These are phyloP conservation scores for Dascillus cervinus DNA, from an alignment of 2,888 invertebrate species.

Conservation along the genomic window DNA sequence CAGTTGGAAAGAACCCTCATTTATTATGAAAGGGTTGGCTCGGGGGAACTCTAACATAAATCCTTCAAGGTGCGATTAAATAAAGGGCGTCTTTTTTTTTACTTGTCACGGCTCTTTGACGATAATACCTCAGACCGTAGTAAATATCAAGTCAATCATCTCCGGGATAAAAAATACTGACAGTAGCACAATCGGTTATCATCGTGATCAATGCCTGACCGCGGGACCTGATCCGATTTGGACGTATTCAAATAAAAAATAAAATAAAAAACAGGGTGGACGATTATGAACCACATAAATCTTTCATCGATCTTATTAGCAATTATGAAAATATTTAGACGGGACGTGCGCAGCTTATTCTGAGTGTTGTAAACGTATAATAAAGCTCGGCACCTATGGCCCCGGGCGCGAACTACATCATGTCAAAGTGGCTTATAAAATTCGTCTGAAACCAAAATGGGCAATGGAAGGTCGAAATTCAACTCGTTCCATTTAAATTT, in stretches of 20 bases:
- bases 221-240: too few relatives aligned
- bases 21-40: conserved; percentile 17
- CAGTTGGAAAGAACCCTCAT: conserved; percentile 17
- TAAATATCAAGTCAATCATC: too few relatives aligned
- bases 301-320: conserved; percentile 7
- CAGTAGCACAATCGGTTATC: conserved; percentile 8
- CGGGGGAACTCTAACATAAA: conserved; percentile 19
- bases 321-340: conserved; percentile 7
- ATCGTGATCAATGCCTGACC: background rate
- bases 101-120: too few relatives aligned
- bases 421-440: conserved; percentile 17
- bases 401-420: conserved; percentile 16
- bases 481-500: too few relatives aligned
- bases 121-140: too few relatives aligned
- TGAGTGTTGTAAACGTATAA: too few relatives aligned
- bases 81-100: too few relatives aligned
- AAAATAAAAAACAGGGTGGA: too few relatives aligned
- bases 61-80: conserved; percentile 20
- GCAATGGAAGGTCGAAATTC: too few relatives aligned
- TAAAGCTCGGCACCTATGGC: conserved; percentile 16
- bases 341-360: too few relatives aligned
- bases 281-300: conserved; percentile 4
- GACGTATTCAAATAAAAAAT: too few relatives aligned
- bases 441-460: too few relatives aligned
- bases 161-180: conserved; percentile 13